A percentile compares a stretch with the other conserved stretches of the same genome.
Evolutionary conservation across 2,113 vertebrate genomes (phyloP).

Genomic region (Peromyscus maniculatus): DNA sequence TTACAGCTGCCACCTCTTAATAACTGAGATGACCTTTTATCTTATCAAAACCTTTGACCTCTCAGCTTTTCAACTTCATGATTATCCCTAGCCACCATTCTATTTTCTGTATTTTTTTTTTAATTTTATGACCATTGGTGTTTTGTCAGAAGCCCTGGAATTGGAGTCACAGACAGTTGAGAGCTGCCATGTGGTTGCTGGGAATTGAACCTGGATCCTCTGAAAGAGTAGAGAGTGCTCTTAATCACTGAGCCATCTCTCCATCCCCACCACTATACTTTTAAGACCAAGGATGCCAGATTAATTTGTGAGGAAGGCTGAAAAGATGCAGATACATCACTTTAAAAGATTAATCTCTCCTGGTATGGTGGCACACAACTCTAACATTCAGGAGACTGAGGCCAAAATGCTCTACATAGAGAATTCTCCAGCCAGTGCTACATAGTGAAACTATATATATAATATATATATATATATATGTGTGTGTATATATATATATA

Average conservation of each 20-base stretch:
- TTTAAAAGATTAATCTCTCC: background rate
- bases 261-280: background rate
- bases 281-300: background rate
- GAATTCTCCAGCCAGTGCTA: background rate
- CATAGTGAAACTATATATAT: background rate
- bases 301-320: slow-evolving; percentile 15
- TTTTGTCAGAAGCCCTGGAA: no score
- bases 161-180: no score
- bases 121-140: no score
- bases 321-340: background rate
- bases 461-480: no score
- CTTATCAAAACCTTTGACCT: background rate
- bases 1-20: background rate
- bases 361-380: background rate
- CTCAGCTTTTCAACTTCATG: background rate
- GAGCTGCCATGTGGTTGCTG: no score
- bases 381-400: background rate
- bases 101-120: no score
- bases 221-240: no score
- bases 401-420: background rate
- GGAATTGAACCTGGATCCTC: no score
- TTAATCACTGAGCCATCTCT: no score
- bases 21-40: background rate
- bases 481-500: no score
- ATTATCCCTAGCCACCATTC: background rate